Evolutionary conservation across 1,140 invertebrate species (phyloP).

Genomic region (Caenorhabditis inopinata): DNA sequence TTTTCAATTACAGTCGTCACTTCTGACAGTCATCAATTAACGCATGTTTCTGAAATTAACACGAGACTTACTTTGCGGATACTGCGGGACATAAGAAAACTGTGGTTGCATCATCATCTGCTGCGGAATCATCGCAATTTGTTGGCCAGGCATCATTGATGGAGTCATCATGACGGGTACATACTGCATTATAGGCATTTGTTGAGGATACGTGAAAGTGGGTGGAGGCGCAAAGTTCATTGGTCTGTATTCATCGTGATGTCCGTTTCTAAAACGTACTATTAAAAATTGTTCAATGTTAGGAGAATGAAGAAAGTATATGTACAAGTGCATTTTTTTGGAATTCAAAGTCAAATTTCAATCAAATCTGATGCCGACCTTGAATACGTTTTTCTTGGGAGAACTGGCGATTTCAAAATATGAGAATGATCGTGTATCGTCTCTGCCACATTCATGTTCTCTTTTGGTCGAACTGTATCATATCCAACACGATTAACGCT

Average conservation of each 20-base stretch:
- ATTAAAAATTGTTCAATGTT: too few relatives aligned
- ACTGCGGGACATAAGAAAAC: slow-evolving; percentile 10
- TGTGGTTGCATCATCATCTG: slow-evolving; percentile 25
- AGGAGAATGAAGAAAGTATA: too few relatives aligned
- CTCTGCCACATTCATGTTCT: slow-evolving; percentile 6
- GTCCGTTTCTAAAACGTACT: slow-evolving; percentile 15
- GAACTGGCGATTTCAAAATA: slow-evolving; percentile 16
- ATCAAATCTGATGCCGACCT: too few relatives aligned
- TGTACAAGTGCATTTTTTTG: too few relatives aligned
- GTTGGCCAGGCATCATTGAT: slow-evolving; percentile 34
- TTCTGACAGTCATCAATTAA: too few relatives aligned
- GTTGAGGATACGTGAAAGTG: slow-evolving; percentile 5
- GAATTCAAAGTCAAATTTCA: too few relatives aligned
- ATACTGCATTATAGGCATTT: slow-evolving; percentile 42
- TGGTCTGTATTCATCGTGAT: slow-evolving; percentile 3
- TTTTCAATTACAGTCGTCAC: too few relatives aligned
- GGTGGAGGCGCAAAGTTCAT: slow-evolving; percentile 29
- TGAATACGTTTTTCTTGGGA: slow-evolving; percentile 26
- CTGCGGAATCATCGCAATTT: slow-evolving; percentile 29
- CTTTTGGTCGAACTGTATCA: neutral
- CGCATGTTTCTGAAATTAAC: neutral
- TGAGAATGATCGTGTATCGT: slow-evolving; percentile 22
- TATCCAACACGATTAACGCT: slow-evolving; percentile 17
- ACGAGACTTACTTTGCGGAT: slow-evolving; percentile 1
- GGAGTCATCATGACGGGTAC: slow-evolving; percentile 43